Base-by-base conservation (phyloP, 1,140 invertebrate species). In the Sitophilus oryzae region DNA sequence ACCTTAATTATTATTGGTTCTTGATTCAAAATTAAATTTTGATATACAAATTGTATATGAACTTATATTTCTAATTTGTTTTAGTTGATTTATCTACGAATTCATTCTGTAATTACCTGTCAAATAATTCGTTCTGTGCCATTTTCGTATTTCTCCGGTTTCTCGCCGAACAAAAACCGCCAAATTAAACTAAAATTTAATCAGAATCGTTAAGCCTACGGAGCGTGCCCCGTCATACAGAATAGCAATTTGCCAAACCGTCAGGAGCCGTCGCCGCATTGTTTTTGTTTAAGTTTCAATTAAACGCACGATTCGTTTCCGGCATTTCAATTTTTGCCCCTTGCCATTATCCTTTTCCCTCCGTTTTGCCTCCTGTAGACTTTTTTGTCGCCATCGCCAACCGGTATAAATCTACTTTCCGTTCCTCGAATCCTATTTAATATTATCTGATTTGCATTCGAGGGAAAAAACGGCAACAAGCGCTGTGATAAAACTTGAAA, bases 261-360 rank as follows among this genome's bases (percentile, higher is more conserved):
- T 53, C 51, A 53, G 51, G 30, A 45, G 21, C 50, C 40, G 45
- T n/a, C n/a, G n/a, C n/a, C 25, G 51, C 42, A 37, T 41, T 53
- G 51, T 53, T 53, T 53, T 53, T 53, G 51, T 45, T 44, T 53
- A 53, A 53, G 51, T 53, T 53, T 53, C 51, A 53, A 53, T 53
- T 53, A 53, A 45, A 53, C 51, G 51, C 41, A 53, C 51, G 42
- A 53, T 43, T 53, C 51, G 51, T 53, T 45, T 46, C 51, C 43
- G 51, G 51, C 51, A 53, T 53, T 53, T 45, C 51, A 53, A 53
- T 53, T 53, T 53, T 53, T 53, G 51, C 51, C 51, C 40, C 41
- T 16, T 53, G 42, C 19, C 34, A 45, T 53, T 53, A 53, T 53
- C 51, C 51, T 43, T 45, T 53, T 35, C 49, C 41, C 49, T n/a